Conservation (phyloP, 2,113 vertebrate species). For the Chloroceryle aenea region DNA sequence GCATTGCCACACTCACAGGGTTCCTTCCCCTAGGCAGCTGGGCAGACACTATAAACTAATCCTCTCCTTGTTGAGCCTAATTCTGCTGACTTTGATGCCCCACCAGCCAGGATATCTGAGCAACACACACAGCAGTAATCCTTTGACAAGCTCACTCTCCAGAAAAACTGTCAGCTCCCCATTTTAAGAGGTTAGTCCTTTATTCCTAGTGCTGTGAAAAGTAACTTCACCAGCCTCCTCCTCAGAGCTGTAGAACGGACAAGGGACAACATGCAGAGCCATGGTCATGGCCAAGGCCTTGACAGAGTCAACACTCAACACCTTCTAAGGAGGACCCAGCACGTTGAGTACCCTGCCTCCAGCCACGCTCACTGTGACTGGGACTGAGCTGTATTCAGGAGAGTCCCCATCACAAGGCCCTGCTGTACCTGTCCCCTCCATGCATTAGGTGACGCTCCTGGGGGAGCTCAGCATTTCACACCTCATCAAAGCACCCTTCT, state of each 20-base stretch:
- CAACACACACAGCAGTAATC: not conserved
- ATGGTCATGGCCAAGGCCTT: not conserved
- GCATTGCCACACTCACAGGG: not conserved
- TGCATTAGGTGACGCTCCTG: not conserved
- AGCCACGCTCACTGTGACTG: fast-evolving
- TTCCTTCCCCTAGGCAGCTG: not conserved
- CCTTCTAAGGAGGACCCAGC: not conserved
- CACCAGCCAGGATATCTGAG: not conserved
- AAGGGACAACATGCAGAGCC: fast-evolving
- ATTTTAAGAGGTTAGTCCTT: not conserved
- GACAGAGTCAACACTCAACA: fast-evolving
- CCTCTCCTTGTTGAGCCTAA: not conserved
- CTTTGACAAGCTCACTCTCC: not conserved
- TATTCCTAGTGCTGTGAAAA: no score
- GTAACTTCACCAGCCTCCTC: no score
- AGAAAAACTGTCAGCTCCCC: not conserved
- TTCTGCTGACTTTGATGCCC: not conserved
- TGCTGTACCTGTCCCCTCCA: no score
- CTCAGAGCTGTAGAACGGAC: not conserved
- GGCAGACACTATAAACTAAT: not conserved
- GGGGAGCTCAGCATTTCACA: not conserved
- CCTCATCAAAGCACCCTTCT: not conserved
- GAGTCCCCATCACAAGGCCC: not conserved
- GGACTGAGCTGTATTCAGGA: not conserved
- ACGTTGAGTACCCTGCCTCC: fast-evolving